Percentiles rank a stretch among this genome's conserved stretches.
These are phyloP conservation scores for Electrona antarctica DNA, from an alignment of 2,113 vertebrate species.

Conservation along the genomic window DNA sequence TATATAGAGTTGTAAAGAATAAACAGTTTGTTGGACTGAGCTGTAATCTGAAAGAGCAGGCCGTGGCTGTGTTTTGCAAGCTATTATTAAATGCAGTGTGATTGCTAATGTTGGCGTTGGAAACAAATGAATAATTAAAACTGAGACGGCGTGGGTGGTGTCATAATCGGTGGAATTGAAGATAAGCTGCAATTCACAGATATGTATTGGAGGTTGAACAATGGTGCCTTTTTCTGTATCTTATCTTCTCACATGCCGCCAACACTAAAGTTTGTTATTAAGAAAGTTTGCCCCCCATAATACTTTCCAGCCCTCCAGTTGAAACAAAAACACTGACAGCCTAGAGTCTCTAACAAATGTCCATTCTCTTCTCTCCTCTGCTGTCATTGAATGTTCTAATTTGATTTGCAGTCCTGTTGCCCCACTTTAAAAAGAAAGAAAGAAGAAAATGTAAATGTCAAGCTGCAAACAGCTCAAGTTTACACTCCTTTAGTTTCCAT, in stretches of 20 bases:
- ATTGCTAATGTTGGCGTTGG: not conserved
- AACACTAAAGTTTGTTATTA: constrained; percentile 16
- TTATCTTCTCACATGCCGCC: constrained; percentile 46
- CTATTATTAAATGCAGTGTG: too few relatives aligned
- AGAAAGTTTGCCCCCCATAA: constrained; percentile 18
- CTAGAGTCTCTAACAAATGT: constrained; percentile 4
- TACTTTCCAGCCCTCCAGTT: not conserved
- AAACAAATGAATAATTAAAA: not conserved
- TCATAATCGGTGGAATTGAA: constrained; percentile 1
- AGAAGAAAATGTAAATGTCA: constrained; percentile 29
- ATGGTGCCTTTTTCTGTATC: constrained; percentile 25
- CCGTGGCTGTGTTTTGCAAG: not conserved
- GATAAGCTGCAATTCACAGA: constrained; percentile 21
- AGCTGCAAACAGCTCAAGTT: constrained; percentile 23
- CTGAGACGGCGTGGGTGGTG: not conserved
- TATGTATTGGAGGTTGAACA: constrained; percentile 19
- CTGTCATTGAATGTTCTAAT: not conserved
- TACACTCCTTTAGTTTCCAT: constrained; percentile 23
- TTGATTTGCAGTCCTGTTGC: constrained; percentile 6
- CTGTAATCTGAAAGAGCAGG: not conserved
- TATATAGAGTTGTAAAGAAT: constrained; percentile 55
- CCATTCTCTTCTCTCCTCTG: constrained; percentile 21
- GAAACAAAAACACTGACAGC: not conserved
- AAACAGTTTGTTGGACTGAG: not conserved
- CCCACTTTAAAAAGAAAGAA: constrained; percentile 17